phyloP scores from a whole-genome alignment of 1,140 invertebrate genomes.

The Pristionchus pacificus region DNA sequence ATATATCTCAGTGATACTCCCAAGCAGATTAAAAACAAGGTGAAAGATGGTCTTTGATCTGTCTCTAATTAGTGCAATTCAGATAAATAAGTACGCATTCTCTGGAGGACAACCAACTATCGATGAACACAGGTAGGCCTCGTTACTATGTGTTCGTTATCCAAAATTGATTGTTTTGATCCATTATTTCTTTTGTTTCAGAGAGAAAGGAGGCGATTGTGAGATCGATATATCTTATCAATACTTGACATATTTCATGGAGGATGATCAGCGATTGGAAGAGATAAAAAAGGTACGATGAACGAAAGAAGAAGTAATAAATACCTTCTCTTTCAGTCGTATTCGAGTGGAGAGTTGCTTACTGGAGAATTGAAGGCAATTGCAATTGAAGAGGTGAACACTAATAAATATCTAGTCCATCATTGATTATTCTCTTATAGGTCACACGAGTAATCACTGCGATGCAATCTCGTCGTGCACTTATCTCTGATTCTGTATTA shows the following conservation, averaged over 20 bases:
- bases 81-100: constrained; percentile 97
- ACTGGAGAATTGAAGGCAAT: constrained; percentile 91
- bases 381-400: constrained; percentile 69
- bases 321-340: constrained; percentile 65
- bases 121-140: constrained; percentile 81
- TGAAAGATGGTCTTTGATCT: constrained; percentile 36
- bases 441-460: constrained; percentile 72
- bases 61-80: constrained; percentile 20
- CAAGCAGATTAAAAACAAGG: constrained; percentile 95
- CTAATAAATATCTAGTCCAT: neutral
- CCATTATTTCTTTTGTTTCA: constrained; percentile 91
- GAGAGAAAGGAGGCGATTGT: constrained; percentile 73
- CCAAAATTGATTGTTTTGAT: constrained; percentile 87
- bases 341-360: constrained; percentile 80
- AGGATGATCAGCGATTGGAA: neutral
- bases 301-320: neutral
- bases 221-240: constrained; percentile 61
- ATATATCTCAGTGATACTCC: constrained; percentile 90
- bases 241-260: neutral
- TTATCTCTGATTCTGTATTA: constrained; percentile 79
- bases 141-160: constrained; percentile 94
- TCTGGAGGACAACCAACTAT: constrained; percentile 87
- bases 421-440: neutral
- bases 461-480: constrained; percentile 76
- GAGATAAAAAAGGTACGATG: neutral